Percentiles rank a stretch among this genome's conserved stretches.
These are phyloP conservation scores for Ips nitidus DNA, from an alignment of 1,140 invertebrate species.

Conservation along the genomic window DNA sequence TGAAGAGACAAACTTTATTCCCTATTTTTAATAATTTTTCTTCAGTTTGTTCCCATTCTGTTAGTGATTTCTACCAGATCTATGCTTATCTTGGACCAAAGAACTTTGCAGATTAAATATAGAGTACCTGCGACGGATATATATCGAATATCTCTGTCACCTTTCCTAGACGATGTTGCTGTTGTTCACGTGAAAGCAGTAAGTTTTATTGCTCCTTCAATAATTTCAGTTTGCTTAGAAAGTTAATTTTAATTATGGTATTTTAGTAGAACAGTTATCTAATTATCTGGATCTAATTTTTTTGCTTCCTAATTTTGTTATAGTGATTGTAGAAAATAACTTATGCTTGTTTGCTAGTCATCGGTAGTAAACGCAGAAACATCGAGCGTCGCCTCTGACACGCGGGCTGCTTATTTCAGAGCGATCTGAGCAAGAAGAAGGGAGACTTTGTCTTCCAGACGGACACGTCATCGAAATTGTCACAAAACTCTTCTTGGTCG, in stretches of 20 bases:
- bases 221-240: no score
- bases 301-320: no score
- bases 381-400: constrained; percentile 51
- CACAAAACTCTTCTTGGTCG: constrained; percentile 84
- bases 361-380: constrained; percentile 46
- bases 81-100: constrained; percentile 80
- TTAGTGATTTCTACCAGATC: constrained; percentile 80
- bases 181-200: constrained; percentile 81
- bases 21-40: constrained; percentile 2
- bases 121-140: constrained; percentile 78
- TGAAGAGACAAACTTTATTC: not conserved
- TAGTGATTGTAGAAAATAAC: no score
- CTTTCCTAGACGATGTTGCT: constrained; percentile 80
- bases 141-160: constrained; percentile 78
- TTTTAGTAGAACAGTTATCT: no score
- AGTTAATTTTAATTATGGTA: no score
- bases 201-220: no score
- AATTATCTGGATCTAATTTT: no score
- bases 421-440: constrained; percentile 74
- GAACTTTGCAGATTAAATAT: constrained; percentile 83
- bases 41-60: constrained; percentile 75
- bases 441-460: constrained; percentile 87
- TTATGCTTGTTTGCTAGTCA: constrained; percentile 40
- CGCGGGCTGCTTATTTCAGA: constrained; percentile 62
- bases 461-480: constrained; percentile 87